A percentile compares a stretch with the other conserved stretches of the same genome.
These are phyloP conservation scores for Dinomys branickii DNA, from an alignment of 2,113 vertebrate genomes.

Conservation along the genomic window DNA sequence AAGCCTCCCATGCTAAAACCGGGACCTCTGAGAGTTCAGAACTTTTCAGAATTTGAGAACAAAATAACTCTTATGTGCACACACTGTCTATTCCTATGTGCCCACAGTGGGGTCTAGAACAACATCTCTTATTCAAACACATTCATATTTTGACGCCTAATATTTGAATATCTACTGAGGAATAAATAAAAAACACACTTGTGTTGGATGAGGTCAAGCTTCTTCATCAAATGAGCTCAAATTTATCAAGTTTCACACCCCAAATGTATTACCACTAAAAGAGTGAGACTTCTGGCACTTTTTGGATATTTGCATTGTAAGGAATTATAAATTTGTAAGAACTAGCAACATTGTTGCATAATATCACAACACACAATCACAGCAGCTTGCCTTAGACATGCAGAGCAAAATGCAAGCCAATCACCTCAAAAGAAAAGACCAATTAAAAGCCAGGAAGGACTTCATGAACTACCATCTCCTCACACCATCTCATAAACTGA, in stretches of 20 bases:
- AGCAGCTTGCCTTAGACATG: not conserved
- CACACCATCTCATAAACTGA: not conserved
- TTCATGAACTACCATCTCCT: not conserved
- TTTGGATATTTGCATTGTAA: not conserved
- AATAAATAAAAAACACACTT: not conserved
- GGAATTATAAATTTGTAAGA: not conserved
- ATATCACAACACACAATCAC: not conserved
- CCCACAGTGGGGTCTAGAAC: not conserved
- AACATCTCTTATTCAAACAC: not conserved
- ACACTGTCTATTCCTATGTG: not conserved
- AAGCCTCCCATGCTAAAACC: not conserved
- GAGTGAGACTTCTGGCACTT: not conserved
- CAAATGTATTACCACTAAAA: not conserved
- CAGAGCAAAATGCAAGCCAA: not conserved
- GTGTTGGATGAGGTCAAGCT: not conserved
- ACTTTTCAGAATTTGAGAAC: not conserved
- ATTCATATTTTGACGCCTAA: not conserved
- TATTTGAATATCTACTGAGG: not conserved
- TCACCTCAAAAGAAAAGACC: not conserved
- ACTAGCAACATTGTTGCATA: not conserved
- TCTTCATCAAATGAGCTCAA: not conserved
- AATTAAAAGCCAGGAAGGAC: not conserved
- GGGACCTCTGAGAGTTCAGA: conserved; percentile 15
- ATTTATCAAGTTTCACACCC: not conserved
- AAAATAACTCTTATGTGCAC: not conserved